Percentiles rank a stretch among this genome's conserved stretches.
Evolutionary conservation across 1,140 invertebrate species (phyloP).

Genomic region (Caenorhabditis brenneri): DNA sequence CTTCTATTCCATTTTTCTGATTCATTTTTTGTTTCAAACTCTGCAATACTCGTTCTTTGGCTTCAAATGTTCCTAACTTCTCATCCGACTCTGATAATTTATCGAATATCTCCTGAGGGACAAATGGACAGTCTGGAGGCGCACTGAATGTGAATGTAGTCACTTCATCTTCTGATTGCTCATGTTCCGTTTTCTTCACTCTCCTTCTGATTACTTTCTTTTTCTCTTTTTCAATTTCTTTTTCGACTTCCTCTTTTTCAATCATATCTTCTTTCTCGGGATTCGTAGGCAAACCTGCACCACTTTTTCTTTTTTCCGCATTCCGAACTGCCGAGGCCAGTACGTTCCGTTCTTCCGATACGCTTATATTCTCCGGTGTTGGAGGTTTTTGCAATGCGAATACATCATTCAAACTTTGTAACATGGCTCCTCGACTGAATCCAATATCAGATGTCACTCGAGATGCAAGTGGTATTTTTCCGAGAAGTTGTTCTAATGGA

Average conservation of each 20-base stretch:
- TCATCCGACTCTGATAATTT: background rate
- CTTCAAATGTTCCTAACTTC: constrained; percentile 35
- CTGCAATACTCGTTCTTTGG: constrained; percentile 39
- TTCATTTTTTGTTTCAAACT: constrained; percentile 52
- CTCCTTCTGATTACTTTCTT: constrained; percentile 20
- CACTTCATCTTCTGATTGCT: background rate
- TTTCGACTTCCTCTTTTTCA: constrained; percentile 12
- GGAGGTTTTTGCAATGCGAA: constrained; percentile 11
- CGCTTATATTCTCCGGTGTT: constrained; percentile 9
- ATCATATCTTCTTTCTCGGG: constrained; percentile 5
- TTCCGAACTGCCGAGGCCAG: constrained; percentile 22
- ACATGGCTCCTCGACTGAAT: constrained; percentile 2
- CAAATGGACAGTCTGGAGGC: background rate
- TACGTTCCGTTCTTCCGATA: constrained; percentile 26
- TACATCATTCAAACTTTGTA: constrained; percentile 27
- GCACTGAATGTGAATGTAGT: constrained; percentile 2
- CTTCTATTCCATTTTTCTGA: constrained; percentile 17
- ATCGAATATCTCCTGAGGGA: constrained; percentile 37
- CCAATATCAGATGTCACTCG: constrained; percentile 8
- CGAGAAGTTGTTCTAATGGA: constrained; percentile 1
- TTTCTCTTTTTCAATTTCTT: background rate
- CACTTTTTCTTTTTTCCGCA: constrained; percentile 43
- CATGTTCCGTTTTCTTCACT: background rate
- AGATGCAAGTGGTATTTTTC: background rate
- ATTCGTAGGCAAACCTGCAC: background rate